phyloP scores from a whole-genome alignment of 2,113 vertebrate genomes.

The Craseonycteris thonglongyai region DNA sequence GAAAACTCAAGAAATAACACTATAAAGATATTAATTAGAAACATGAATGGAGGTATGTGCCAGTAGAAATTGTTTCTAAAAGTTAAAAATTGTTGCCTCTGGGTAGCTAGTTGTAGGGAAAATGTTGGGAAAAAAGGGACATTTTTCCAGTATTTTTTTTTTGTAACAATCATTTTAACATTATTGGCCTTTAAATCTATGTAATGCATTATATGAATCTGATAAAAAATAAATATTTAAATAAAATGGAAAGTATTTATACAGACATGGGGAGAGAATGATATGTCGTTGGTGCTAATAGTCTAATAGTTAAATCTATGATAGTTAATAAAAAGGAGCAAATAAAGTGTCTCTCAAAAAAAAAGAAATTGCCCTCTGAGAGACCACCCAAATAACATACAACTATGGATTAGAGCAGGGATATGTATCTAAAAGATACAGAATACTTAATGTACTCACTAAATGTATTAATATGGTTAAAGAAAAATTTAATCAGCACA shows the following conservation, averaged over 20 bases:
- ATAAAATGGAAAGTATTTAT: neutral
- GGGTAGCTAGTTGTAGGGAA: neutral
- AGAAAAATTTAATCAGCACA: neutral
- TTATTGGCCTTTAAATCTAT: neutral
- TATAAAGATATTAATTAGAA: neutral
- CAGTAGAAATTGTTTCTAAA: neutral
- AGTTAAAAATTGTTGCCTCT: neutral
- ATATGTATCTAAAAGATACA: neutral
- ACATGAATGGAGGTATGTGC: neutral
- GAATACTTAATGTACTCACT: neutral
- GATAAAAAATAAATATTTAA: neutral
- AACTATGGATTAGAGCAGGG: neutral
- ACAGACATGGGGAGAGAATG: neutral
- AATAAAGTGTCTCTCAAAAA: neutral
- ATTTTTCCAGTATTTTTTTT: neutral
- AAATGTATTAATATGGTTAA: neutral
- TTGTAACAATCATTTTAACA: neutral
- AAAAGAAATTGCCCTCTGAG: neutral
- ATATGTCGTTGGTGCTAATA: neutral
- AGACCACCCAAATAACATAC: neutral
- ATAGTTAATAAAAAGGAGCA: neutral
- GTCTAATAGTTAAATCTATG: neutral
- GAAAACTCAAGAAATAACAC: conserved; percentile 25
- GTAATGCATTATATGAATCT: neutral
- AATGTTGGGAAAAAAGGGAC: neutral